phyloP scores from a whole-genome alignment of 23 tunicate genomes.

The Trididemnum miniatum region DNA sequence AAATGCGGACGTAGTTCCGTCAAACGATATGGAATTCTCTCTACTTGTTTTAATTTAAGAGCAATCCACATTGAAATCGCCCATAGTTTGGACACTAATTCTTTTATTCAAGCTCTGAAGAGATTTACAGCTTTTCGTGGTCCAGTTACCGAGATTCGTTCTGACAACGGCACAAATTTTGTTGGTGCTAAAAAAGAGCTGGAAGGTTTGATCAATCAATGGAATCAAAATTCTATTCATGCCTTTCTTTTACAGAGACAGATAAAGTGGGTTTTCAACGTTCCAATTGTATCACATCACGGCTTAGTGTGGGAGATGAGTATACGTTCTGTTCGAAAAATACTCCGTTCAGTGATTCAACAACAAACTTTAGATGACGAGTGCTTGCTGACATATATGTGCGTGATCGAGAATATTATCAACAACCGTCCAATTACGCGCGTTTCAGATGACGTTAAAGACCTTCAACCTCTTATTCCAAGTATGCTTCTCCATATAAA shows the following conservation, averaged over 20 bases:
- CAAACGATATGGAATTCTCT: conserved; percentile 29
- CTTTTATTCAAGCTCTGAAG: conserved; percentile 30
- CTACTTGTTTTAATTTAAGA: conserved; percentile 22
- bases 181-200: conserved; percentile 39
- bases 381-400: conserved; percentile 7
- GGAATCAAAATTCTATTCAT: conserved; percentile 21
- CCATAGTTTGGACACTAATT: conserved; percentile 19
- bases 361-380: conserved; percentile 24
- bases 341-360: not conserved
- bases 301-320: conserved; percentile 38
- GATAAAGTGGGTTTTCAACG: conserved; percentile 26
- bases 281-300: conserved; percentile 23
- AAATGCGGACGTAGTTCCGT: conserved; percentile 10
- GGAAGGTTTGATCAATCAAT: not conserved
- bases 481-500: too few relatives aligned
- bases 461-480: conserved; percentile 11
- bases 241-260: conserved; percentile 5
- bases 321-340: conserved; percentile 37
- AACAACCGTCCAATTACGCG: conserved; percentile 27
- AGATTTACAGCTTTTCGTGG: conserved; percentile 38
- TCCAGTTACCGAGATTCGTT: conserved; percentile 12
- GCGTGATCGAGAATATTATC: conserved; percentile 16
- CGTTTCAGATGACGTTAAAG: conserved; percentile 19
- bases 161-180: conserved; percentile 54
- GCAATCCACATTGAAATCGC: conserved; percentile 51